Evolutionary conservation across 2,888 invertebrate genomes (phyloP).

Genomic region (Drosophila niveifrons): DNA sequence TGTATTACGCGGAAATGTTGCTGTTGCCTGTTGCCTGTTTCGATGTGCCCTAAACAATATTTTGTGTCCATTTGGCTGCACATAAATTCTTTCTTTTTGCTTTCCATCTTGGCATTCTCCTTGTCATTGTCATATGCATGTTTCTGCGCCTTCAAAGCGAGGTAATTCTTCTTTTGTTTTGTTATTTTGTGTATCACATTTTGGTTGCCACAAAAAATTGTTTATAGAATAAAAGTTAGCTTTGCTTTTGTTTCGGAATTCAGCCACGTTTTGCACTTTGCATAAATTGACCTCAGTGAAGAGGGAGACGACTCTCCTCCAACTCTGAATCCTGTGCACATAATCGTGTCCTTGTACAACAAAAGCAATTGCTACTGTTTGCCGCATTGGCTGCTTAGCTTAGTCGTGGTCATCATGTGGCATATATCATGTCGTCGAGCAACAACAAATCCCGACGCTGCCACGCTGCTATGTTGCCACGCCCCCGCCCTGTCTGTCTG

Average conservation of each 20-base stretch:
- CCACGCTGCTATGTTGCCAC: conserved; percentile 76
- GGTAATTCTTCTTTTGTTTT: conserved; percentile 7
- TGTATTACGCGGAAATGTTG: conserved; percentile 64
- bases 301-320: background rate
- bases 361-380: conserved; percentile 84
- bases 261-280: conserved; percentile 77
- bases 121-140: conserved; percentile 69
- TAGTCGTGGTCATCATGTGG: conserved; percentile 74
- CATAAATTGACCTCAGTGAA: conserved; percentile 68
- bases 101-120: conserved; percentile 2
- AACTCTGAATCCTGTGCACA: conserved; percentile 59
- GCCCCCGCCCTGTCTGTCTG: conserved; percentile 57
- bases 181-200: conserved; percentile 24
- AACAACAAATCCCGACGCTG: conserved; percentile 50
- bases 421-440: conserved; percentile 74
- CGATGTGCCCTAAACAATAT: conserved; percentile 64
- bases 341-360: conserved; percentile 83
- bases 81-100: conserved; percentile 61
- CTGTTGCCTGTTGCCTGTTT: conserved; percentile 42
- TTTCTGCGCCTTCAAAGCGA: conserved; percentile 27
- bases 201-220: conserved; percentile 43
- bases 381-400: conserved; percentile 69
- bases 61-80: conserved; percentile 58
- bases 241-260: conserved; percentile 42
- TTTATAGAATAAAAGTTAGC: conserved; percentile 56